A percentile compares a stretch with the other conserved stretches of the same genome.
Evolutionary conservation across 2,888 invertebrate species (phyloP).

Genomic region (Tenthredo notha): DNA sequence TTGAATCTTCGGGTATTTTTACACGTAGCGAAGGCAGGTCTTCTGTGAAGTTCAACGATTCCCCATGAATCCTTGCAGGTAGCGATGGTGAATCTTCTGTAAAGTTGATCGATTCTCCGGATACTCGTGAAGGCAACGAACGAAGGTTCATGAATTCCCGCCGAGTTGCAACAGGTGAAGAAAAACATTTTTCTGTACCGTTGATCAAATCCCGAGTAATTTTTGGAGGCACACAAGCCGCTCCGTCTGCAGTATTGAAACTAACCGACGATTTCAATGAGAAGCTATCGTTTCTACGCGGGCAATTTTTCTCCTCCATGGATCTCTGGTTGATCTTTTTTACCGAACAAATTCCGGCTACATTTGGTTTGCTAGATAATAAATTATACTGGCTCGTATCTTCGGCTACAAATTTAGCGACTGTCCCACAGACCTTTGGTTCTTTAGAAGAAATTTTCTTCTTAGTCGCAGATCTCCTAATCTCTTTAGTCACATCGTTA

Average conservation of each 20-base stretch:
- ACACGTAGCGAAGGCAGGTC: neutral
- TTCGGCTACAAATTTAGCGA: neutral
- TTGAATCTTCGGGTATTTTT: neutral
- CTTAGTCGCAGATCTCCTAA: conserved; percentile 29
- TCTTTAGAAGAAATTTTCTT: conserved; percentile 2
- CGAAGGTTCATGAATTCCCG: neutral
- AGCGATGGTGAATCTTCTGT: neutral
- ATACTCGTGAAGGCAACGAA: neutral
- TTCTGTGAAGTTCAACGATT: neutral
- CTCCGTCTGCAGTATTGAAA: neutral
- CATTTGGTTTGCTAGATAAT: conserved; percentile 21
- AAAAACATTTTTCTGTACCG: neutral
- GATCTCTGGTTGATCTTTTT: neutral
- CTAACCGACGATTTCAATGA: neutral
- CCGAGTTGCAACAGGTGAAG: neutral
- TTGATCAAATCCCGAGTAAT: neutral
- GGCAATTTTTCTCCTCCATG: neutral
- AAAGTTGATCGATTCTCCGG: neutral
- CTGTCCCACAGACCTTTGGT: neutral
- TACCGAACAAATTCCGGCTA: neutral
- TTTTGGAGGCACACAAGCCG: neutral
- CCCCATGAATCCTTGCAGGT: neutral
- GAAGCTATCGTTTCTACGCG: neutral
- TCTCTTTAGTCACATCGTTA: conserved; percentile 27
- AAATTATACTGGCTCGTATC: conserved; percentile 16